Evolutionary conservation across 2,113 vertebrate species (phyloP), one percentile per base, ranked within the genome.

Genomic region (Onychostruthus taczanowskii): DNA sequence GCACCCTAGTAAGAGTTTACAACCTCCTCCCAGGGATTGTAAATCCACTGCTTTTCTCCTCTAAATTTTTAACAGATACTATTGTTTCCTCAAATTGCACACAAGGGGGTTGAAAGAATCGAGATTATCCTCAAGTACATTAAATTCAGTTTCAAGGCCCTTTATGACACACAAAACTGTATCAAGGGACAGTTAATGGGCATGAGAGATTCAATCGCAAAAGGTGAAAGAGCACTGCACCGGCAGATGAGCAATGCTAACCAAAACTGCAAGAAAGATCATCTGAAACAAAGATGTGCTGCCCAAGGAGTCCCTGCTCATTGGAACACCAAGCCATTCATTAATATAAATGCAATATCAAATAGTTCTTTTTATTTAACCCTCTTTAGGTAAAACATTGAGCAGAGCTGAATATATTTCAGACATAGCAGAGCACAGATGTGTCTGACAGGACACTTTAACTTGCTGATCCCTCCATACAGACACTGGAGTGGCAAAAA

Each of bases 51-150:
- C 90, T 96, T 94, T 87, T 80, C 90, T 59, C 82, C 72, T 95
- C 89, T 95, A 94, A 81, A 94, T 96, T 96, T 95, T 94, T 91
- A 96, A 93, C 68, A 88, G 93, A 94, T 95, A 96, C 73, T 72
- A 94, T 87, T 96, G 91, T 92, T 97, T 95, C 92, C 82, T 80
- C 68, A 94, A 93, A 97, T 95, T 95, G 88, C 75, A 94, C 95
- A 87, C 84, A 52, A 68, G 95, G 50, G 96, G 39, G 8, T 62
- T 93, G 89, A 96, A 96, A 91, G 90, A 94, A 88, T 93, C 2
- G 0, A 76, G 87, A 91, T 95, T 92, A 90, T 94, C 88, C 89
- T 96, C 84, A 87, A 96, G 95, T 95, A 96, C 92, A 82, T 94
- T 58, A 95, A 90, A 84, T 89, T 82, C 95, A 61, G 68, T 91